phyloP scores from a whole-genome alignment of 1,140 invertebrate species.

The Hormaphis cornu region DNA sequence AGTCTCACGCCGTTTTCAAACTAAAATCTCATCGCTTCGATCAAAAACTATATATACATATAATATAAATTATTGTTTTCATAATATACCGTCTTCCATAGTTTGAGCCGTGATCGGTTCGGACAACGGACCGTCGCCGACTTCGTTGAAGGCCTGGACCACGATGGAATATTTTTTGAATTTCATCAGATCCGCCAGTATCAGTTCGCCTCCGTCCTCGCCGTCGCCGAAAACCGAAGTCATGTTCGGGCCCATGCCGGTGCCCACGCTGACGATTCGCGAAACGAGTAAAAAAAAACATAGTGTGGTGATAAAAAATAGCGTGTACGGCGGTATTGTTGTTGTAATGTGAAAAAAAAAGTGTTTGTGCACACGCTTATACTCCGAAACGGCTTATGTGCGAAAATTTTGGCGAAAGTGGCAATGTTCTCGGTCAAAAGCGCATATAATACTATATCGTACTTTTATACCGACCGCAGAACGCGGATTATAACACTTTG shows the following conservation, averaged over 20 bases:
- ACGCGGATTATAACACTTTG: too few relatives aligned
- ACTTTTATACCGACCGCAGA: too few relatives aligned
- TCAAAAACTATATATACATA: too few relatives aligned
- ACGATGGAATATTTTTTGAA: conserved; percentile 71
- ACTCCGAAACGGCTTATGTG: too few relatives aligned
- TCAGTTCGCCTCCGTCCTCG: conserved; percentile 54
- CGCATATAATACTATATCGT: too few relatives aligned
- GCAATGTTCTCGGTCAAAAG: too few relatives aligned
- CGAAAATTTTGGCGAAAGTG: too few relatives aligned
- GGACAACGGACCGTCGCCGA: conserved; percentile 69
- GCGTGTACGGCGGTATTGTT: neutral
- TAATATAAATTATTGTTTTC: too few relatives aligned
- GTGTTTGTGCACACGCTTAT: too few relatives aligned
- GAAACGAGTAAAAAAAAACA: neutral
- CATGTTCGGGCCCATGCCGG: conserved; percentile 51
- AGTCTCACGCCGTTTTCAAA: too few relatives aligned
- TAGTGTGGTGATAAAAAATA: neutral
- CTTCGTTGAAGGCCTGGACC: conserved; percentile 76
- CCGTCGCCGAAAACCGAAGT: conserved; percentile 58
- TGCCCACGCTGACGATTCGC: neutral
- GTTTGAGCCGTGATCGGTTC: conserved; percentile 64
- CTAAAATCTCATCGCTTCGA: too few relatives aligned
- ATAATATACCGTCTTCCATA: conserved; percentile 73
- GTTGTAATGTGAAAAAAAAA: neutral
- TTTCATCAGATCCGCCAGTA: conserved; percentile 57